A percentile compares a stretch with the other conserved stretches of the same genome.
Conservation (phyloP, 2,888 invertebrate species). For the Nomada fucata region DNA sequence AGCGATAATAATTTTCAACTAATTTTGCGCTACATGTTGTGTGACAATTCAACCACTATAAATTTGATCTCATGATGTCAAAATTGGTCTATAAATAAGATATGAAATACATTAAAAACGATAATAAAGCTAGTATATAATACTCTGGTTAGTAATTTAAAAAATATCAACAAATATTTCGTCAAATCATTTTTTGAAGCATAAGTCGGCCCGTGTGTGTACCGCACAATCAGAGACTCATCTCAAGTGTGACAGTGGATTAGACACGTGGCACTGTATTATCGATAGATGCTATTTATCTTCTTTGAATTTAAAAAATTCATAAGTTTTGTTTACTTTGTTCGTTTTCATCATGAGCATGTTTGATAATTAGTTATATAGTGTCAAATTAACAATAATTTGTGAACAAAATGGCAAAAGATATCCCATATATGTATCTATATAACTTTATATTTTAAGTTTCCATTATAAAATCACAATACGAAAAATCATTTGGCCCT, state of each 20-base stretch:
- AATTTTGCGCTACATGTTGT: slow-evolving; percentile 18
- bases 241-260: too few species aligned
- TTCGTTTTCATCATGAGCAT: too few species aligned
- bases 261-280: background rate
- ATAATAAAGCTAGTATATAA: background rate
- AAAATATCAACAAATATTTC: slow-evolving; percentile 26
- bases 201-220: background rate
- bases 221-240: too few species aligned
- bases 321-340: too few species aligned
- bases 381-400: too few species aligned
- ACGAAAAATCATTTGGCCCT: background rate
- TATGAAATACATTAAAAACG: slow-evolving; percentile 20
- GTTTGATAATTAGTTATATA: too few species aligned
- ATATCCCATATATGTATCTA: background rate
- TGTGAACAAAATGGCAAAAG: too few species aligned
- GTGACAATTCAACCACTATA: slow-evolving; percentile 1
- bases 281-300: background rate
- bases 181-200: slow-evolving; percentile 38
- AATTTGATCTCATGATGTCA: slow-evolving; percentile 13
- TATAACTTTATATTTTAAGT: background rate
- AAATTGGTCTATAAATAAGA: background rate
- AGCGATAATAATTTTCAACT: slow-evolving; percentile 17
- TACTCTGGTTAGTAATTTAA: slow-evolving; percentile 9
- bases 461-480: background rate
- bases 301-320: too few species aligned